These are phyloP conservation scores for Idaea aversata DNA, from an alignment of 2,888 invertebrate genomes.

Conservation along the genomic window DNA sequence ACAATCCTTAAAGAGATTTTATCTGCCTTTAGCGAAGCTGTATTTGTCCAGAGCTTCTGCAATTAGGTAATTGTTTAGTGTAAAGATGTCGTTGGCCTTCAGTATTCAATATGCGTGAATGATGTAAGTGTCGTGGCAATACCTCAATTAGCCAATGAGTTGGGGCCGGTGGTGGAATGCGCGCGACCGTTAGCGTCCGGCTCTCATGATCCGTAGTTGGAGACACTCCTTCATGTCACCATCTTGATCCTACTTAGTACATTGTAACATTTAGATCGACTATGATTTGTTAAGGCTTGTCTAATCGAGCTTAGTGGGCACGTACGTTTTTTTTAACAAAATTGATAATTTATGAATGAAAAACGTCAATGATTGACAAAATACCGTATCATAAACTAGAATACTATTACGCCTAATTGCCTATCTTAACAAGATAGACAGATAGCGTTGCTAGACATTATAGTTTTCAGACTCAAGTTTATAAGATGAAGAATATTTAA, in stretches of 20 bases:
- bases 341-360: too few relatives aligned
- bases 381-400: too few relatives aligned
- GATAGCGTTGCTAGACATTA: too few relatives aligned
- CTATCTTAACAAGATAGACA: too few relatives aligned
- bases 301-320: too few relatives aligned
- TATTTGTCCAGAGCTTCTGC: neutral
- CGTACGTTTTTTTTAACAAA: too few relatives aligned
- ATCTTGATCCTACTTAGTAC: constrained; percentile 28
- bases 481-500: too few relatives aligned
- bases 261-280: constrained; percentile 30
- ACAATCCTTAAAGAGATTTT: neutral
- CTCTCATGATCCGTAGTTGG: constrained; percentile 55
- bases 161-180: constrained; percentile 57
- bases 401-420: too few relatives aligned
- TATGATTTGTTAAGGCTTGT: constrained; percentile 14
- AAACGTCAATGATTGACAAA: too few relatives aligned
- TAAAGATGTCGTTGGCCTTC: constrained; percentile 13
- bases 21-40: neutral
- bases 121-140: constrained; percentile 29
- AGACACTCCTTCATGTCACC: constrained; percentile 46
- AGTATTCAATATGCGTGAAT: constrained; percentile 22
- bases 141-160: constrained; percentile 62
- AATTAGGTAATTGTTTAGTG: neutral
- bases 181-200: constrained; percentile 75
- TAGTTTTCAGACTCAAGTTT: too few relatives aligned